phyloP scores from a whole-genome alignment of 2,888 invertebrate genomes.

The Osmoderma eremita region DNA sequence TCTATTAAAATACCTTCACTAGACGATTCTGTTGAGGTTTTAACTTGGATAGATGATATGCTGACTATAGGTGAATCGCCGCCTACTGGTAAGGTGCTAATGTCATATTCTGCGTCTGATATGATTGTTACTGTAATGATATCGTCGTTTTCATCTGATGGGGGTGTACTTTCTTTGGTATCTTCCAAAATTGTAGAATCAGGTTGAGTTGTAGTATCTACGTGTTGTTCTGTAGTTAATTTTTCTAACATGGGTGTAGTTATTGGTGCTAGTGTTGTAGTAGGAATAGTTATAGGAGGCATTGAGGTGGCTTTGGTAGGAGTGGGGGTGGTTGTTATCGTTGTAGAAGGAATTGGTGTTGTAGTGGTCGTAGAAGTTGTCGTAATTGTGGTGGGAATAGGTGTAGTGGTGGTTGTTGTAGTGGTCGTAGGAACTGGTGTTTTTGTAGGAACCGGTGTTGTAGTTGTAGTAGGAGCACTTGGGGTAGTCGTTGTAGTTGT shows the following conservation, averaged over 20 bases:
- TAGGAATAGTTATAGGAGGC: conserved; percentile 12
- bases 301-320: conserved; percentile 38
- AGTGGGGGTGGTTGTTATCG: conserved; percentile 37
- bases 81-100: conserved; percentile 4
- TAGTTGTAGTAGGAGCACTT: conserved; percentile 24
- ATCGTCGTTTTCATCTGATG: not conserved
- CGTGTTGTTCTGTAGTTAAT: conserved; percentile 27
- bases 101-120: conserved; percentile 34
- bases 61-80: conserved; percentile 15
- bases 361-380: conserved; percentile 36
- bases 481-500: not conserved
- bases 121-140: conserved; percentile 26
- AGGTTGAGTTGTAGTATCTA: not conserved
- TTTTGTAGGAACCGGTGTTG: conserved; percentile 9
- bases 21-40: not conserved
- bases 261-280: not conserved
- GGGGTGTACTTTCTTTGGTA: conserved; percentile 7
- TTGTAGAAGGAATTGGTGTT: conserved; percentile 36
- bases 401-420: conserved; percentile 40
- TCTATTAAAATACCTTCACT: not conserved
- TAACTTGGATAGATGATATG: conserved; percentile 15
- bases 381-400: conserved; percentile 35
- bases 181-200: conserved; percentile 10
- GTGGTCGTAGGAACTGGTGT: conserved; percentile 41
- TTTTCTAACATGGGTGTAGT: conserved; percentile 22